Evolutionary conservation across 2,113 vertebrate species (phyloP).

Genomic region (Siniperca chuatsi): DNA sequence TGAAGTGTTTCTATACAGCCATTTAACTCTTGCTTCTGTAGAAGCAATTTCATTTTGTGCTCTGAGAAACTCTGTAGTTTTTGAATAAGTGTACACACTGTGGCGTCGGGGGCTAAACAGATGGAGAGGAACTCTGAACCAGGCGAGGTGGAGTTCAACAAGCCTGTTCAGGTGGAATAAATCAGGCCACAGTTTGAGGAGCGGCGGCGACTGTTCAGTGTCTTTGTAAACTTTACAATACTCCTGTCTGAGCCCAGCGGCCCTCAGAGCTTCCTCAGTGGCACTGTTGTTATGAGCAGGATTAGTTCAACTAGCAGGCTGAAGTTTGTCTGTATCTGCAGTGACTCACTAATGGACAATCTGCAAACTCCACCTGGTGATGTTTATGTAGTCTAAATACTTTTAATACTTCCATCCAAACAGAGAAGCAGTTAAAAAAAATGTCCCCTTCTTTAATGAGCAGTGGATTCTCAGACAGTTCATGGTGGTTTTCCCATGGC

Average conservation of each 20-base stretch:
- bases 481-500: background rate
- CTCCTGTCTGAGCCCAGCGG: conserved; percentile 23
- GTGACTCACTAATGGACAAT: conserved; percentile 22
- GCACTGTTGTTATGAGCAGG: conserved; percentile 58
- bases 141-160: conserved; percentile 11
- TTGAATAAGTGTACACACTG: background rate
- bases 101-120: conserved; percentile 2
- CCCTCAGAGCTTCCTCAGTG: conserved; percentile 43
- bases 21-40: conserved; percentile 24
- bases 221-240: conserved; percentile 52
- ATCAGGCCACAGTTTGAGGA: conserved; percentile 33
- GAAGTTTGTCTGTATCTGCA: conserved; percentile 14
- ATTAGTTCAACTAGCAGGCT: conserved; percentile 48
- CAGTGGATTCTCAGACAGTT: background rate
- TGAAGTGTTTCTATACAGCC: background rate
- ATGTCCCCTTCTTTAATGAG: background rate
- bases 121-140: conserved; percentile 22
- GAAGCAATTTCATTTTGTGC: conserved; percentile 6
- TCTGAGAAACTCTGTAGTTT: background rate
- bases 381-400: conserved; percentile 9
- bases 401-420: background rate
- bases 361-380: background rate
- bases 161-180: conserved; percentile 40
- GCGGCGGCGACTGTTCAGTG: conserved; percentile 45
- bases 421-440: background rate